Conservation (phyloP, 2,888 invertebrate genomes). For the Blastobasis adustella region DNA sequence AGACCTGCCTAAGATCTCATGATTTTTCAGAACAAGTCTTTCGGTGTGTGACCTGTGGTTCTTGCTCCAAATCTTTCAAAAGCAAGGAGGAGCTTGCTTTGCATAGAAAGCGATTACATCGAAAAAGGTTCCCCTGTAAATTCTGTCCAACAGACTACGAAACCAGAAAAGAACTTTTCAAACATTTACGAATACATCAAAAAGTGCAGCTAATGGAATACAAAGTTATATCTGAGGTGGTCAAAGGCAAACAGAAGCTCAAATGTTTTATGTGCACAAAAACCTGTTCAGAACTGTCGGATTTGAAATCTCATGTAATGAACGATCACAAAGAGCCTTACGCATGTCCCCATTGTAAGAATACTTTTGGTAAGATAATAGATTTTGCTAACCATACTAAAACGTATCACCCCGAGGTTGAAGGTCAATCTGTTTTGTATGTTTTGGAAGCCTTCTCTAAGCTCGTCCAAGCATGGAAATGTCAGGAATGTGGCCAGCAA, state of each 20-base stretch:
- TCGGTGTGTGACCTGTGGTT: slow-evolving; percentile 35
- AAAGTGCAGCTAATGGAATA: slow-evolving; percentile 64
- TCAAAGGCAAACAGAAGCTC: slow-evolving; percentile 54
- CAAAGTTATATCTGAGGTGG: slow-evolving; percentile 59
- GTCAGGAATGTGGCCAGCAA: slow-evolving; percentile 59
- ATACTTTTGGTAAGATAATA: slow-evolving; percentile 48
- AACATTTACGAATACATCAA: slow-evolving; percentile 59
- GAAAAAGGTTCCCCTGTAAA: slow-evolving; percentile 59
- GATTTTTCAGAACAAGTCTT: slow-evolving; percentile 28
- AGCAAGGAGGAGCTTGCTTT: slow-evolving; percentile 44
- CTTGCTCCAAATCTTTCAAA: slow-evolving; percentile 49
- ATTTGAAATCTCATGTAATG: slow-evolving; percentile 58
- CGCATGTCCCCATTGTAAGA: slow-evolving; percentile 48
- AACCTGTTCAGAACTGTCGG: slow-evolving; percentile 44
- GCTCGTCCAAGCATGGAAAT: slow-evolving; percentile 64
- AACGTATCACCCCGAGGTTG: slow-evolving; percentile 50
- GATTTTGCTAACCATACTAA: slow-evolving; percentile 60
- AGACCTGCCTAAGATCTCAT: slow-evolving; percentile 57
- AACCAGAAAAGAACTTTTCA: slow-evolving; percentile 56
- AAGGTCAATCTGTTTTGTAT: slow-evolving; percentile 53
- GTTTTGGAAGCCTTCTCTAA: slow-evolving; percentile 60
- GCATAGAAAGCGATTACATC: slow-evolving; percentile 52
- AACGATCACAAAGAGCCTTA: slow-evolving; percentile 58
- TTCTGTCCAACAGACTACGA: slow-evolving; percentile 66
- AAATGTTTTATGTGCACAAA: slow-evolving; percentile 58